A percentile compares a stretch with the other conserved stretches of the same genome.
Conservation (phyloP, 2,888 invertebrate species). For the Eucera pruinosa region DNA sequence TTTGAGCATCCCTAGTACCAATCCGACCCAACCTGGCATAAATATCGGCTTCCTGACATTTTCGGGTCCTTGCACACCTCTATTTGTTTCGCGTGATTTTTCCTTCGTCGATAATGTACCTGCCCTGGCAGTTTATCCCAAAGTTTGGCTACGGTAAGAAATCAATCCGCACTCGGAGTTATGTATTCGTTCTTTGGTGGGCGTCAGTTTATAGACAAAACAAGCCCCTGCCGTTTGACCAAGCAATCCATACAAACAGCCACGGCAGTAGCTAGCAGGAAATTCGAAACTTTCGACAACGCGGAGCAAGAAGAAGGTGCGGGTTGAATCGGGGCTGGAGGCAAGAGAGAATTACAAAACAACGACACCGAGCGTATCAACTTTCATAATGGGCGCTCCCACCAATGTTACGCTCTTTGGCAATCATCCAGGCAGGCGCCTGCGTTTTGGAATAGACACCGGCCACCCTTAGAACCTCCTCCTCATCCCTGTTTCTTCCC, state of each 20-base stretch:
- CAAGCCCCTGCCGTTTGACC: constrained; percentile 57
- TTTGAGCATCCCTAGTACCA: too few relatives aligned
- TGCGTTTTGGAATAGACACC: constrained; percentile 59
- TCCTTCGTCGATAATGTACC: not conserved
- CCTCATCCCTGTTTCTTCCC: constrained; percentile 37
- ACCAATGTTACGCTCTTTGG: constrained; percentile 79
- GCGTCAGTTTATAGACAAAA: constrained; percentile 61
- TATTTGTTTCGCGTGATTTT: too few relatives aligned
- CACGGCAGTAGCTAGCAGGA: constrained; percentile 63
- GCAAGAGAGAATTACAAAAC: constrained; percentile 77
- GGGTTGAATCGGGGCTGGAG: constrained; percentile 17
- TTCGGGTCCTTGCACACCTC: too few relatives aligned
- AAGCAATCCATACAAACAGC: constrained; percentile 68
- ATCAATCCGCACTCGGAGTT: constrained; percentile 50
- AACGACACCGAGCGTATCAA: constrained; percentile 78
- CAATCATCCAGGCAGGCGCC: constrained; percentile 75
- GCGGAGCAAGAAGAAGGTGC: constrained; percentile 71
- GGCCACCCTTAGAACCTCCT: constrained; percentile 22
- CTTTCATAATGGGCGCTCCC: constrained; percentile 80
- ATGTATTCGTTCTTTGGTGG: constrained; percentile 48
- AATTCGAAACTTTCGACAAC: constrained; percentile 75
- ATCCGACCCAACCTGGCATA: too few relatives aligned
- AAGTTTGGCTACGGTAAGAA: constrained; percentile 55
- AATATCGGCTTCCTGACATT: too few relatives aligned
- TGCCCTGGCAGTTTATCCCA: constrained; percentile 3